Percentiles rank a stretch among this genome's conserved stretches.
These are phyloP conservation scores for Oreochromis spilurus DNA, from an alignment of 2,113 vertebrate species.

Conservation along the genomic window DNA sequence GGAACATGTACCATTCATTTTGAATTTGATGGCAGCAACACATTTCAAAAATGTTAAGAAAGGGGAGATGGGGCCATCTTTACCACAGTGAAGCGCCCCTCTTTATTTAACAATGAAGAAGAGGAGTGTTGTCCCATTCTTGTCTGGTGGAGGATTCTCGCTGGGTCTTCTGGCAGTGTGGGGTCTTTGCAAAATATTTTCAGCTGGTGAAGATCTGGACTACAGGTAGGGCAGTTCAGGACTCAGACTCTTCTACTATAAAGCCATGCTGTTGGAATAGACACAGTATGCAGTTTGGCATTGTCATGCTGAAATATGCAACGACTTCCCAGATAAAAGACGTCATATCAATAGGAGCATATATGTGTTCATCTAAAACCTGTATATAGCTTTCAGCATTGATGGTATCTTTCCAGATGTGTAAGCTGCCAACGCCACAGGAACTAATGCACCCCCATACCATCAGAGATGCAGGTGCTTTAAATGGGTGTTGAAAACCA, in stretches of 20 bases:
- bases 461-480: neutral
- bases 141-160: neutral
- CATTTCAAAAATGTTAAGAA: neutral
- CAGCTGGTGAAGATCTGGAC: neutral
- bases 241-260: neutral
- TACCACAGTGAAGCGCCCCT: neutral
- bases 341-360: fast-evolving
- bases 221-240: neutral
- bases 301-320: neutral
- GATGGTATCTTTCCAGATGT: neutral
- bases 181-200: neutral
- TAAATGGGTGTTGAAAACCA: neutral
- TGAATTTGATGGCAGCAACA: neutral
- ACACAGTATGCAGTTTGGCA: neutral
- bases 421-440: neutral
- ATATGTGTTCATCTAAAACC: neutral
- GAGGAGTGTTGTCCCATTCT: neutral
- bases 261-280: neutral
- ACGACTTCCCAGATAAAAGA: neutral
- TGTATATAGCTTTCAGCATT: neutral
- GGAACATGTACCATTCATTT: neutral
- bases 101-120: neutral
- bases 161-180: neutral
- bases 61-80: neutral
- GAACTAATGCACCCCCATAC: neutral